Evolutionary conservation across 2,888 invertebrate genomes (phyloP).

Genomic region (Lasioglossum morio): DNA sequence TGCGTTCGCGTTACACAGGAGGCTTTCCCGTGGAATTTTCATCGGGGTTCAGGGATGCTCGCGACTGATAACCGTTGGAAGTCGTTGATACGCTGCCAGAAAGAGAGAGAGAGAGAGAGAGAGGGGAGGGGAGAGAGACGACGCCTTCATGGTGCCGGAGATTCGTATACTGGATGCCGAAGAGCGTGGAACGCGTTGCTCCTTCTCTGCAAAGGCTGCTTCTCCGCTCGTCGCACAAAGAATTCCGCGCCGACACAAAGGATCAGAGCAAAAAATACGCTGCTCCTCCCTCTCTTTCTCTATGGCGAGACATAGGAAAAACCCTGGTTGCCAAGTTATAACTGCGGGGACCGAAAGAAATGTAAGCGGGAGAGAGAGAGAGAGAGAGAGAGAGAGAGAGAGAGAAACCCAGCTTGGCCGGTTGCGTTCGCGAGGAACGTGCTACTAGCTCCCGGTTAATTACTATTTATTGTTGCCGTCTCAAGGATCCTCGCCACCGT

Average conservation of each 20-base stretch:
- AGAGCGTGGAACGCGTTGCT: conserved; percentile 1
- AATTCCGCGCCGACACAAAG: neutral
- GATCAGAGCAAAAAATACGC: neutral
- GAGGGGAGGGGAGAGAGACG: neutral
- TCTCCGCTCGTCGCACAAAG: neutral
- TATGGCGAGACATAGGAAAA: conserved; percentile 1
- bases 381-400: neutral
- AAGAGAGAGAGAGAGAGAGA: neutral
- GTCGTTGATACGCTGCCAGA: neutral
- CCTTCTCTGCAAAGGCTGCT: neutral
- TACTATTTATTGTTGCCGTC: neutral
- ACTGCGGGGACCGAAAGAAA: neutral
- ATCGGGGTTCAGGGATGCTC: neutral
- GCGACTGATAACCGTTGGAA: neutral
- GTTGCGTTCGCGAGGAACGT: neutral
- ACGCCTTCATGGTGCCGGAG: neutral
- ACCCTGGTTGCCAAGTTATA: neutral
- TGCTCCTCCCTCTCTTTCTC: neutral
- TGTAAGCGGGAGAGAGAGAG: neutral
- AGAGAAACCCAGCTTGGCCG: neutral
- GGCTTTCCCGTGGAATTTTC: neutral
- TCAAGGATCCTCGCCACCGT: neutral
- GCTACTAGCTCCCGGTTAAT: neutral
- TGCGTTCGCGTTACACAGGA: neutral
- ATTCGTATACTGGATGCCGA: neutral